phyloP scores from a whole-genome alignment of 2,888 invertebrate species.

The Aspidiotus destructor region DNA sequence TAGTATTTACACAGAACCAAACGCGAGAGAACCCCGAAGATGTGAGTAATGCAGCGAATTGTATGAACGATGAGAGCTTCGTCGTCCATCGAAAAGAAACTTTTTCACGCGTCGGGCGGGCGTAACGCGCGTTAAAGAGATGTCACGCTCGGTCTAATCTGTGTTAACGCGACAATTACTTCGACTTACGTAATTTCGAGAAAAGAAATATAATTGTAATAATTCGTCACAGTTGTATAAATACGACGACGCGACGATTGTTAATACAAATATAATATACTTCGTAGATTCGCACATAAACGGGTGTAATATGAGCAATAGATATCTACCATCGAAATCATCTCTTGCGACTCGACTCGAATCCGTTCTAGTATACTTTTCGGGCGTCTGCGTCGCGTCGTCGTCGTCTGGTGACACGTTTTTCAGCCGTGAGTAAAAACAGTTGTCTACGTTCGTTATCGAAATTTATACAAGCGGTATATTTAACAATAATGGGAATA shows the following conservation, averaged over 20 bases:
- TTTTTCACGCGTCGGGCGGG: too few relatives aligned
- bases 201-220: constrained; percentile 2
- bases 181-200: neutral
- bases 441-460: constrained; percentile 32
- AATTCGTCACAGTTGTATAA: constrained; percentile 22
- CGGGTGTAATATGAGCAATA: too few relatives aligned
- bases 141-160: neutral
- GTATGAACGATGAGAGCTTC: too few relatives aligned
- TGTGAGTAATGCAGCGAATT: too few relatives aligned
- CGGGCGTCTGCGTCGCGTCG: neutral
- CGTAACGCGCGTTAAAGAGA: neutral
- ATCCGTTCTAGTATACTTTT: constrained; percentile 15
- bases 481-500: constrained; percentile 29
- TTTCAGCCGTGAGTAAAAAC: constrained; percentile 13
- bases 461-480: constrained; percentile 32
- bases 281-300: neutral
- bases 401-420: constrained; percentile 21
- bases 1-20: too few relatives aligned
- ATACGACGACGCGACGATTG: constrained; percentile 12
- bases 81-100: too few relatives aligned
- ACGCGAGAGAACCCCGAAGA: too few relatives aligned
- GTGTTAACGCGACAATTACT: neutral
- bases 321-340: too few relatives aligned
- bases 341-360: too few relatives aligned
- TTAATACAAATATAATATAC: constrained; percentile 18